phyloP scores from a whole-genome alignment of 2,888 invertebrate genomes.

The Hylaea fasciaria region DNA sequence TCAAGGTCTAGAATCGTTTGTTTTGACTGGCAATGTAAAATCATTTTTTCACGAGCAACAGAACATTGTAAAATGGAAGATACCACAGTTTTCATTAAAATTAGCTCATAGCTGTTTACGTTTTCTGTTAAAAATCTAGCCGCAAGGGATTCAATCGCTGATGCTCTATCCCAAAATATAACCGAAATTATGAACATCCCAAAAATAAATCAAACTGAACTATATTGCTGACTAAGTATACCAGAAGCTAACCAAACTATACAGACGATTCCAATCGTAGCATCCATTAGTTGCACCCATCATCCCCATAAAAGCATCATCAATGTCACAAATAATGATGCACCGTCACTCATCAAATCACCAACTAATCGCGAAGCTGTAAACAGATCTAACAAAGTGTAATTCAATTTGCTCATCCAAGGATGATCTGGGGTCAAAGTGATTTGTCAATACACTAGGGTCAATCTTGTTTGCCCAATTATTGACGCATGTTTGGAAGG shows the following conservation, averaged over 20 bases:
- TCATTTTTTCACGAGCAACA: too few species aligned
- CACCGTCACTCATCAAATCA: conserved; percentile 10
- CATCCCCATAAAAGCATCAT: conserved; percentile 8
- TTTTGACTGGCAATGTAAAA: background rate
- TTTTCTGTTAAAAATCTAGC: too few species aligned
- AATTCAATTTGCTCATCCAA: conserved; percentile 35
- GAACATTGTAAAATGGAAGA: too few species aligned
- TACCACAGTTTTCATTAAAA: too few species aligned
- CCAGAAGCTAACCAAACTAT: background rate
- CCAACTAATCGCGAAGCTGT: conserved; percentile 10
- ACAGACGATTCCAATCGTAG: background rate
- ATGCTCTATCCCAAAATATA: too few species aligned
- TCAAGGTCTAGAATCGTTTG: background rate
- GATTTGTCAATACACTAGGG: conserved; percentile 50
- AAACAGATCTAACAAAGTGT: conserved; percentile 23
- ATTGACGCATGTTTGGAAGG: conserved; percentile 40
- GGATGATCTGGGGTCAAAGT: conserved; percentile 36
- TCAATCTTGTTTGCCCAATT: conserved; percentile 50
- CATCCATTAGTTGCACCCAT: conserved; percentile 3
- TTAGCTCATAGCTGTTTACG: too few species aligned
- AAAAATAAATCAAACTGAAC: too few species aligned
- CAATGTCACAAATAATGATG: conserved; percentile 19
- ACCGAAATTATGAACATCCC: too few species aligned
- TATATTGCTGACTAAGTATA: too few species aligned
- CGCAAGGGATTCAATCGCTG: too few species aligned